Evolutionary conservation across 2,888 invertebrate genomes (phyloP).

Genomic region (Tromatobia lineatoria): DNA sequence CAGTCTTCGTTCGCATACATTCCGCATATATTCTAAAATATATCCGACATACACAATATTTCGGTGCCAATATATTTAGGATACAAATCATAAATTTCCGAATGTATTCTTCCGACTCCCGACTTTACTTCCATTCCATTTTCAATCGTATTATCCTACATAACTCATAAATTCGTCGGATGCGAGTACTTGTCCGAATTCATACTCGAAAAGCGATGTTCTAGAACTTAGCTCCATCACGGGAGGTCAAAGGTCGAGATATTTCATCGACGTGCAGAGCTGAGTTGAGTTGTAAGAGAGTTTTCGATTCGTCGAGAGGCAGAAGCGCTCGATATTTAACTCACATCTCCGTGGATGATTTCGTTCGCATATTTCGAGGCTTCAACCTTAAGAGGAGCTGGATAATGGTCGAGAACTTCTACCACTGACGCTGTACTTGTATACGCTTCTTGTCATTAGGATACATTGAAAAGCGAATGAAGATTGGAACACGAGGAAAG

Average conservation of each 20-base stretch:
- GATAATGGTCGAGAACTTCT: background rate
- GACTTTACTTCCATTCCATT: too few relatives aligned
- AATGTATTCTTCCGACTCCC: too few relatives aligned
- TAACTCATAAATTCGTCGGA: slow-evolving; percentile 6
- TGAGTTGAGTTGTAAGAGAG: slow-evolving; percentile 7
- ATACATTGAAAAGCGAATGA: slow-evolving; percentile 43
- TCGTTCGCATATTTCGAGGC: slow-evolving; percentile 35
- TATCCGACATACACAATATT: background rate
- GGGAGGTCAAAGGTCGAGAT: slow-evolving; percentile 50
- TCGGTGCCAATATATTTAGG: background rate
- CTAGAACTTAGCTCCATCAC: background rate
- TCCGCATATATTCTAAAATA: background rate
- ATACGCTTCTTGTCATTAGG: slow-evolving; percentile 52
- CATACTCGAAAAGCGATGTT: background rate
- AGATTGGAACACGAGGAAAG: slow-evolving; percentile 43
- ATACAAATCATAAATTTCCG: background rate
- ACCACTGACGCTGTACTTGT: slow-evolving; percentile 10
- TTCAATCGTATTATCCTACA: background rate
- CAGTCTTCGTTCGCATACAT: too few relatives aligned
- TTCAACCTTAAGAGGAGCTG: slow-evolving; percentile 13
- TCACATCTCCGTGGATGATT: slow-evolving; percentile 21
- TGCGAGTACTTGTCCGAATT: background rate
- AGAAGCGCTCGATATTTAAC: slow-evolving; percentile 58
- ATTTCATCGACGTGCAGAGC: slow-evolving; percentile 37
- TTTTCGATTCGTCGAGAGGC: slow-evolving; percentile 8